These are phyloP conservation scores for Labia minor DNA, from an alignment of 2,888 invertebrate species.

Conservation along the genomic window DNA sequence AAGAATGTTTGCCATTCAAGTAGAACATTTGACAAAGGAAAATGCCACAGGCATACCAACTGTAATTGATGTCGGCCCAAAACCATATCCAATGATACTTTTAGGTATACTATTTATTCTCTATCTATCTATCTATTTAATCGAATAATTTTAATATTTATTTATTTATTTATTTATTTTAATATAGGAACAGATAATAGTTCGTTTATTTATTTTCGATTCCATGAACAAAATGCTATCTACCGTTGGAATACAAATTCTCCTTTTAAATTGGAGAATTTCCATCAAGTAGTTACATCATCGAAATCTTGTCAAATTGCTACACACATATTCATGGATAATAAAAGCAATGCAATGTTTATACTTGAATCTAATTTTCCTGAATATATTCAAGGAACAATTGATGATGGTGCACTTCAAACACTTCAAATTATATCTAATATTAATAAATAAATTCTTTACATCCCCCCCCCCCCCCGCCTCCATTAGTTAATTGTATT, in stretches of 20 bases:
- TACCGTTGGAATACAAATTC: neutral
- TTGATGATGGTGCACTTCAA: neutral
- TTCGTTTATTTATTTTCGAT: slow-evolving; percentile 27
- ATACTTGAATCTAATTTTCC: slow-evolving; percentile 9
- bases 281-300: neutral
- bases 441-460: no score
- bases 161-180: neutral
- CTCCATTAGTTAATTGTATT: neutral
- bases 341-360: neutral
- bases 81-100: slow-evolving; percentile 45
- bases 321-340: slow-evolving; percentile 15
- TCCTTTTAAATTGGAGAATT: neutral
- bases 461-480: no score
- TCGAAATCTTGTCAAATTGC: neutral
- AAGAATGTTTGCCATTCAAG: slow-evolving; percentile 52
- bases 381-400: slow-evolving; percentile 14
- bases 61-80: slow-evolving; percentile 47
- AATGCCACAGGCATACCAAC: slow-evolving; percentile 43
- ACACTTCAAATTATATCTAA: slow-evolving; percentile 15
- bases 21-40: slow-evolving; percentile 45
- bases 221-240: neutral
- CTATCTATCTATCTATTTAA: no score
- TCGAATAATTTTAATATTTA: no score
- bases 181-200: neutral
- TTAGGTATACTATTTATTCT: slow-evolving; percentile 30